Percentiles rank a stretch among this genome's conserved stretches.
Conservation (phyloP, 2,888 invertebrate species). For the Acanthoscelides obtectus region DNA sequence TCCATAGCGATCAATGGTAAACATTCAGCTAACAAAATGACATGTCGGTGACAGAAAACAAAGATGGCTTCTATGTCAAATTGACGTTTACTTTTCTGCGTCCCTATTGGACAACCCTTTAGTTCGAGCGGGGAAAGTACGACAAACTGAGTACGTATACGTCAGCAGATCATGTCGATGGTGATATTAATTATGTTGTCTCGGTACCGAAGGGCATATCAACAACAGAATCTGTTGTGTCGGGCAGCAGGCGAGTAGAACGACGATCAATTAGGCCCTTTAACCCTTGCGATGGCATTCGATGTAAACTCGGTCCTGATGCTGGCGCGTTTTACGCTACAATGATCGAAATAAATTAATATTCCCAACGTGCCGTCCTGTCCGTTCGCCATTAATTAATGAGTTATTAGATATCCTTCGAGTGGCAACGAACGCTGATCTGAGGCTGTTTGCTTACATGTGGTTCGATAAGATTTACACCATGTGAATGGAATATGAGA, state of each 20-base stretch:
- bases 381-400: background rate
- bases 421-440: background rate
- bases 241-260: background rate
- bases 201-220: background rate
- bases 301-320: background rate
- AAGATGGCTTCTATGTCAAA: too few species aligned
- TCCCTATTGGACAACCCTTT: too few species aligned
- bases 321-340: background rate
- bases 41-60: too few species aligned
- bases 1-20: too few species aligned
- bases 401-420: background rate
- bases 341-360: background rate
- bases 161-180: too few species aligned
- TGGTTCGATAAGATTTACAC: background rate
- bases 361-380: background rate
- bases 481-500: too few species aligned
- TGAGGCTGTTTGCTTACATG: background rate
- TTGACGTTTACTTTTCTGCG: too few species aligned
- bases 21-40: too few species aligned
- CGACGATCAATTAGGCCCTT: background rate
- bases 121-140: too few species aligned
- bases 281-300: background rate
- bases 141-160: too few species aligned
- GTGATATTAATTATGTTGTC: background rate
- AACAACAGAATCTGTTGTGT: background rate